Base-by-base conservation (phyloP, 2,888 invertebrate genomes). In the Cantharis nigra region DNA sequence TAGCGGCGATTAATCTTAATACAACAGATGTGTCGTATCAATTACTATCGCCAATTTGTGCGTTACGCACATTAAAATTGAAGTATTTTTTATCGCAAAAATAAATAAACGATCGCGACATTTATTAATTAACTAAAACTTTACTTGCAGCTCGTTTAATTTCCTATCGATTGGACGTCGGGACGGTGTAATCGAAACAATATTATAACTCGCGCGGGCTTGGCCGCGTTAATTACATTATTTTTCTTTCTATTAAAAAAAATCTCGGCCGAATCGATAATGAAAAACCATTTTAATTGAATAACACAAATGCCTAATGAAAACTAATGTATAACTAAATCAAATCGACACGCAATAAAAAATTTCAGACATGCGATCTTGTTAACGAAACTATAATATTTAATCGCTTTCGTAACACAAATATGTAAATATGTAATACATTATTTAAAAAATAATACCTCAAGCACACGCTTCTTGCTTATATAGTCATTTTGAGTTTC, bases 121-220 rank as follows among this genome's bases (percentile, higher is more conserved):
- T 49, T 49, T 26, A 69, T 69, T 69, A 70, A 70, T 70, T 70
- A 70, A 70, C 20, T 49, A 49, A 70, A 49, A 49, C 49, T 70
- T 70, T 18, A 49, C 20, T 70, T 16, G 33, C 70, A 20, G n/a
- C 49, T 33, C 49, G 16, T 49, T 30, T 49, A 70, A 70, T 70
- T 70, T 70, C 62, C 16, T 49, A 70, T 33, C 70, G 62, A 70
- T 49, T n/a, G 69, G 14, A 26, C 26, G 26, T 26, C 26, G 26
- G 26, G 26, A 69, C 69, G 14, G 5, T 28, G 26, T 14, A 20
- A 26, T 26, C 28, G 28, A 69, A 26, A 28, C 26, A 69, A 69
- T 69, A 26, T 69, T 69, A 69, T 9, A 69, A 26, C 69, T 69
- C 28, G 9, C 13, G 69, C 23, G 23, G 69, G 18, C 13, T 49